Evolutionary conservation across 2,113 vertebrate genomes (phyloP), one percentile per base, ranked within the genome.

Genomic region (Nanorana parkeri): DNA sequence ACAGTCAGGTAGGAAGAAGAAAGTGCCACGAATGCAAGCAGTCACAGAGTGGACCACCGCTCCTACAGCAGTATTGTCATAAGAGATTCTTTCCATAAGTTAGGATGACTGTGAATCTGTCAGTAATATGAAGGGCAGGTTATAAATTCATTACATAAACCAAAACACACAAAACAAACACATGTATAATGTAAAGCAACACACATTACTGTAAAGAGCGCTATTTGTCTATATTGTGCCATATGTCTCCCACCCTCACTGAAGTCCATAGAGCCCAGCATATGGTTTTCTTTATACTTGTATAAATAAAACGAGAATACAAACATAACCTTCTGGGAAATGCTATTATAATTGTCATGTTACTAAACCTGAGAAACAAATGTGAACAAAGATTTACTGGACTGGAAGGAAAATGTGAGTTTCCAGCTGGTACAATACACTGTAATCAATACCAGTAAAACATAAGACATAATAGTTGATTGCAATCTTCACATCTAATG

Each of bases 201-300:
- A 15, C 41, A 47, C 41, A 21, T 72, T 29, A 20, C 41, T 55
- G 52, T 56, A 32, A 7, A 29, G 23, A 16, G 21, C 19, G 41
- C 51, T 71, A 32, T 69, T 71, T 52, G 51, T 52, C 68, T 20
- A 51, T 72, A 24, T 26, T 58, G 58, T 58, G 15, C 26, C 54
- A 47, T 47, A 47, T 47, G 41, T 47, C 41, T 47, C 29, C 71
- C 71, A 68, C 51, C 64, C 61, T 36, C 24, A 2, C 17, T 68
- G 64, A 68, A 28, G 64, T 26, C 47, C 29, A 64, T 56, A 68
- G 32, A 28, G 17, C n/a, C 26, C 16, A 78, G 20, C 77, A 78
- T 78, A 67, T 78, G 77, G 61, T 67, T 78, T 68, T 54, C 47
- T 78, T 78, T 78, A 78, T 36, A 16, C 47, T 36, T 68, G 51